phyloP scores from a whole-genome alignment of 2,888 invertebrate species.

The Scrobipalpa costella region DNA sequence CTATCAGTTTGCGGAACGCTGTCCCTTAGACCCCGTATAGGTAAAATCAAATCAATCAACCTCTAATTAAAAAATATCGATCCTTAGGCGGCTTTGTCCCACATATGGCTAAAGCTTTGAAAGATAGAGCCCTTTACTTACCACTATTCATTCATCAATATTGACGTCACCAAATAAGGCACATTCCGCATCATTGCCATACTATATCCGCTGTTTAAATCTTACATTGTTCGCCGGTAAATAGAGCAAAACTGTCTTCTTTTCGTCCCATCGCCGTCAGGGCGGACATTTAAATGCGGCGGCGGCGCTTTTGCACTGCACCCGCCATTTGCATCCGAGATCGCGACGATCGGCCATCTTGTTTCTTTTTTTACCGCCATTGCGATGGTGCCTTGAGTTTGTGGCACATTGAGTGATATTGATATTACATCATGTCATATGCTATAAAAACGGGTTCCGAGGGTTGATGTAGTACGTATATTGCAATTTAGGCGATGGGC shows the following conservation, averaged over 20 bases:
- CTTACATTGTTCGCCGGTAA: slow-evolving; percentile 47
- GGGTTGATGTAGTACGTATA: too few relatives aligned
- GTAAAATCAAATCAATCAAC: too few relatives aligned
- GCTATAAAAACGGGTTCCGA: too few relatives aligned
- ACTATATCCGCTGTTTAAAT: slow-evolving; percentile 19
- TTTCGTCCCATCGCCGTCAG: slow-evolving; percentile 41
- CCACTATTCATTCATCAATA: slow-evolving; percentile 9
- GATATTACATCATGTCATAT: not conserved
- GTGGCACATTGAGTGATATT: slow-evolving; percentile 38
- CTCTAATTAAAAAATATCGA: not conserved
- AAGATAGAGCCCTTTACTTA: not conserved
- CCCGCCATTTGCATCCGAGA: slow-evolving; percentile 73
- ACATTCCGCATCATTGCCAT: slow-evolving; percentile 12
- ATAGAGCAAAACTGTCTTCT: slow-evolving; percentile 65
- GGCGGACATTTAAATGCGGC: slow-evolving; percentile 71
- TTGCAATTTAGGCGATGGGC: too few relatives aligned
- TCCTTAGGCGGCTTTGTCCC: not conserved
- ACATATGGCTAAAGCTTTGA: not conserved
- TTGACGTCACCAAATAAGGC: slow-evolving; percentile 19
- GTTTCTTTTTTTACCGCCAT: slow-evolving; percentile 60
- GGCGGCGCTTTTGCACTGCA: slow-evolving; percentile 67
- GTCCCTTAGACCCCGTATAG: too few relatives aligned
- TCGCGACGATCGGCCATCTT: slow-evolving; percentile 72
- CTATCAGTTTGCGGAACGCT: too few relatives aligned
- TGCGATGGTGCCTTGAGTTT: slow-evolving; percentile 39